Percentiles rank a stretch among this genome's conserved stretches.
Conservation (phyloP, 2,113 vertebrate species). For the Zosterops lateralis region DNA sequence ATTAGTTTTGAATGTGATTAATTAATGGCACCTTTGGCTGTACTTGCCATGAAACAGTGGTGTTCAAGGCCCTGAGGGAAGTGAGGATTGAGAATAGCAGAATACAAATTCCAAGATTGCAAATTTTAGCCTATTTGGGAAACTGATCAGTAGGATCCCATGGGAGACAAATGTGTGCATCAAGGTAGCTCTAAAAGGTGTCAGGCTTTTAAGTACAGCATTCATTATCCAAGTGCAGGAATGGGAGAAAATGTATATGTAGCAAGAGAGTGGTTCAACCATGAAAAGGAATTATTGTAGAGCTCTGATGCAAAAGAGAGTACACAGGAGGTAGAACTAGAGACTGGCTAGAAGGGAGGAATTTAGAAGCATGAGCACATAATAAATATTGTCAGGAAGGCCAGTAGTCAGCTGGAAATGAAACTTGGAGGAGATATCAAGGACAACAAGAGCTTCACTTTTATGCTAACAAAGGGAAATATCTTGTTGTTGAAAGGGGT, state of each 20-base stretch:
- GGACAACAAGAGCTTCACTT: background rate
- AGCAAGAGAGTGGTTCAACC: background rate
- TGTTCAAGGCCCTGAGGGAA: background rate
- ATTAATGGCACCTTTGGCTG: background rate
- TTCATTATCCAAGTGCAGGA: background rate
- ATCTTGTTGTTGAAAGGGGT: background rate
- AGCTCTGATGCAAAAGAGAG: background rate
- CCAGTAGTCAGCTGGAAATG: background rate
- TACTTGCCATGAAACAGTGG: background rate
- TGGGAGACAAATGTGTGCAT: background rate
- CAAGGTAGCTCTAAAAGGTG: background rate
- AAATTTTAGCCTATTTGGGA: background rate
- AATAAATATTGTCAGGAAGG: background rate
- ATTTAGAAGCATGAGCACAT: background rate
- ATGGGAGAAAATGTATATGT: background rate
- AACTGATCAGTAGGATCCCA: background rate
- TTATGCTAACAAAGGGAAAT: background rate
- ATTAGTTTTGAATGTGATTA: background rate
- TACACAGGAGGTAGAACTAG: background rate
- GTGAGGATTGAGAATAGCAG: background rate
- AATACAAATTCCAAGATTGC: background rate
- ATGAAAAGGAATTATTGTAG: background rate
- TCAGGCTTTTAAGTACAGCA: background rate
- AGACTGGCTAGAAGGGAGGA: background rate
- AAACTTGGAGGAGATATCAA: background rate